phyloP scores from a whole-genome alignment of 2,797 vertebrate genomes.

The Orestias chungarensis region DNA sequence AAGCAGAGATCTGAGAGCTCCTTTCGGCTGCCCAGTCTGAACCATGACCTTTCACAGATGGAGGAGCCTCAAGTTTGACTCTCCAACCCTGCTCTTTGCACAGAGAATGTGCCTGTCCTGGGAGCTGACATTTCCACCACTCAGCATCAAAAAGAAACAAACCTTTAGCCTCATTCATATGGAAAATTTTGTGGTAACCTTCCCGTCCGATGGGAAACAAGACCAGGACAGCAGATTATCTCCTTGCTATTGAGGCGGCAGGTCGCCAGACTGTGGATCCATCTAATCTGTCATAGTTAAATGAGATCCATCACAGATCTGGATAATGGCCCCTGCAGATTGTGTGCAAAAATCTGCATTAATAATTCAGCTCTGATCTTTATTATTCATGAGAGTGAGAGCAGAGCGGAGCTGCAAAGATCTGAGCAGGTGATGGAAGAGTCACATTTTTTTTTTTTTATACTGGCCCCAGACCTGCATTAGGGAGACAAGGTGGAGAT shows the following conservation, averaged over 20 bases:
- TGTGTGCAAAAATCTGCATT: conserved; percentile 79
- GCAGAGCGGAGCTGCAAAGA: conserved; percentile 18
- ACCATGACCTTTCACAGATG: conserved; percentile 60
- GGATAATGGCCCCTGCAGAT: conserved; percentile 76
- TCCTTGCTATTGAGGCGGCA: conserved; percentile 60
- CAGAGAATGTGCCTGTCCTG: conserved; percentile 23
- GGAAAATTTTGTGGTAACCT: conserved; percentile 63
- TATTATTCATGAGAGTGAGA: conserved; percentile 72
- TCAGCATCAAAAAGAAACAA: conserved; percentile 47
- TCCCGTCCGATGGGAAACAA: conserved; percentile 31
- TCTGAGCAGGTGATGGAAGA: conserved; percentile 16
- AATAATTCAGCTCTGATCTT: conserved; percentile 74
- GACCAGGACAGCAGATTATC: conserved; percentile 60
- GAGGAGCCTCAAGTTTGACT: conserved; percentile 36
- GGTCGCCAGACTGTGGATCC: conserved; percentile 53
- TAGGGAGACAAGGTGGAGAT: background rate
- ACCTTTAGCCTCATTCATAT: conserved; percentile 61
- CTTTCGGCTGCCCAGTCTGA: conserved; percentile 34
- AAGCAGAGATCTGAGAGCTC: conserved; percentile 59
- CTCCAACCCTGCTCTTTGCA: conserved; percentile 26
- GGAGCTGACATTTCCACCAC: conserved; percentile 60
- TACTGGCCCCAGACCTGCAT: background rate
- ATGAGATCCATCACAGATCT: conserved; percentile 73
- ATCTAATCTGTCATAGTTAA: conserved; percentile 74
- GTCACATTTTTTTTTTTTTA: conserved; percentile 13